These are phyloP conservation scores for Hystrix brachyura DNA, from an alignment of 2,113 vertebrate genomes.

Conservation along the genomic window DNA sequence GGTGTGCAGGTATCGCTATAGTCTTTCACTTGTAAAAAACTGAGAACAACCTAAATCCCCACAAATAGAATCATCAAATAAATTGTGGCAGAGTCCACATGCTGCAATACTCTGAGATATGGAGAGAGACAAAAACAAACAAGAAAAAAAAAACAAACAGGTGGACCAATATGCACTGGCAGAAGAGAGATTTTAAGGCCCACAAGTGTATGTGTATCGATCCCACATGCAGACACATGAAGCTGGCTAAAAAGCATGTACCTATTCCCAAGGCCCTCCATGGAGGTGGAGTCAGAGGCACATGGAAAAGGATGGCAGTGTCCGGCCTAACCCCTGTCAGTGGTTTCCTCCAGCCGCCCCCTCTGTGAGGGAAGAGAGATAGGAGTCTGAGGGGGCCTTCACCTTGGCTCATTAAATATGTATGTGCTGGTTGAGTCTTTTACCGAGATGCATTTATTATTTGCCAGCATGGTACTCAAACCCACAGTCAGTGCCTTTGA, in stretches of 20 bases:
- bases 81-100: background rate
- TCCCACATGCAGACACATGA: rapidly evolving
- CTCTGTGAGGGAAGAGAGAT: background rate
- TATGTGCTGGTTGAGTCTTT: background rate
- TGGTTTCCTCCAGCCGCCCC: background rate
- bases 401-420: background rate
- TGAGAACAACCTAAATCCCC: background rate
- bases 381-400: no score
- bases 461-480: background rate
- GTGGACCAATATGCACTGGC: background rate
- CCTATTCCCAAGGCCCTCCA: background rate
- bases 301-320: no score
- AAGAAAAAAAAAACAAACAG: background rate
- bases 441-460: background rate
- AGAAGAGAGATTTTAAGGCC: background rate
- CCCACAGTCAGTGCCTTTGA: background rate
- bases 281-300: rapidly evolving
- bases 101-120: background rate
- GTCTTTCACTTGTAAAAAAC: background rate
- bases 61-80: background rate
- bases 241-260: background rate
- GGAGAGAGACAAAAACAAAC: background rate
- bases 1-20: background rate
- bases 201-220: rapidly evolving
- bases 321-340: background rate